Evolutionary conservation across 2,797 vertebrate species (phyloP), one percentile per base, ranked within the genome.

Genomic region (Tragopan temminckii): DNA sequence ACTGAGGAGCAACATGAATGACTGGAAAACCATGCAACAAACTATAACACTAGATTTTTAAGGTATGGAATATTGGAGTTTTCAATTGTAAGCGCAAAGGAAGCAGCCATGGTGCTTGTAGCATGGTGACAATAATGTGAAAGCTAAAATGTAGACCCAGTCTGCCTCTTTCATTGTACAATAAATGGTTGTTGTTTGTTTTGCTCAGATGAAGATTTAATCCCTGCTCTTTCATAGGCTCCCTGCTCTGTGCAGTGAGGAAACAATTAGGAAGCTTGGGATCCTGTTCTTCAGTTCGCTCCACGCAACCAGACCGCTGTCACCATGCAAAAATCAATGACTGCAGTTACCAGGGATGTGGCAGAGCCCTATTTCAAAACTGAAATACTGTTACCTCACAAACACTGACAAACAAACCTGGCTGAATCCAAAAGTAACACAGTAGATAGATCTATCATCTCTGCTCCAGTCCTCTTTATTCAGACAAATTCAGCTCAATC

Each of bases 1-100:
- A 98, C 97, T 97, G 96, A 96, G 95, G 81, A 97, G 97, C 96
- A 98, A 97, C 97, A 97, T 97, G 97, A 97, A 90, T 71, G 95
- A 89, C 85, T 74, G 66, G 94, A 93, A 95, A 96, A 96, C 89
- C 94, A 96, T 72, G 90, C 93, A 85, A 88, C 88, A 93, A 96
- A 85, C 82, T 95, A 96, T 88, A 96, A 95, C 87, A 8, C 63
- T 46, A 78, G 92, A 95, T 95, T 96, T 97, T 95, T 94, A 93
- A 94, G 94, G 95, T 96, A 96, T 96, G 95, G 95, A 97, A 97
- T 96, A 96, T 95, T 84, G 91, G 88, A 84, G 85, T 92, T 92
- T 85, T 70, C 81, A 92, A 92, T 94, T 97, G 92, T 94, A 90
- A 92, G 74, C 0, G 5, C 1, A 5, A 72, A 94, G 83, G 90